Percentiles rank a stretch among this genome's conserved stretches.
These are phyloP conservation scores for Sebastes trivittatus DNA, from an alignment of 2,797 vertebrate species.

Conservation along the genomic window DNA sequence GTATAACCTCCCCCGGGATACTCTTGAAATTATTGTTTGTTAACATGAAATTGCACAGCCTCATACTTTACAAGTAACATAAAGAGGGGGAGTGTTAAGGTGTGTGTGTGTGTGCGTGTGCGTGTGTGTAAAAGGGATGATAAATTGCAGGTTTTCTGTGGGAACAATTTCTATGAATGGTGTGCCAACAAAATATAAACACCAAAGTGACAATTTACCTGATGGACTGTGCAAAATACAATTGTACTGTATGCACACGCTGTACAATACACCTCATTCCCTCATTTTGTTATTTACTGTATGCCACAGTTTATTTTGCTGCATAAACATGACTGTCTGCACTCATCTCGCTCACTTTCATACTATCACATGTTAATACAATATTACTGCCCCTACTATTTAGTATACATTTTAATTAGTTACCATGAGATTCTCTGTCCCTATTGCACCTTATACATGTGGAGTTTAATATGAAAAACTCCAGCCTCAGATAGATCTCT, in stretches of 20 bases:
- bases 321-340: neutral
- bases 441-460: neutral
- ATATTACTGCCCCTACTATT: neutral
- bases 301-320: conserved; percentile 17
- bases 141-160: conserved; percentile 41
- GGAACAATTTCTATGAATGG: conserved; percentile 18
- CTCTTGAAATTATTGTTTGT: conserved; percentile 38
- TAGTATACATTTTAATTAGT: neutral
- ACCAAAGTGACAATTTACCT: conserved; percentile 25
- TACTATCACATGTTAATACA: neutral
- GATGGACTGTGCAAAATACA: conserved; percentile 34
- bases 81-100: neutral
- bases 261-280: neutral
- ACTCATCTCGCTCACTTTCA: neutral
- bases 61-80: neutral
- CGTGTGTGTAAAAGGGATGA: conserved; percentile 20
- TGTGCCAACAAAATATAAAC: conserved; percentile 16
- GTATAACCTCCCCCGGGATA: conserved; percentile 5
- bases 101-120: neutral
- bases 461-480: neutral
- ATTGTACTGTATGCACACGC: neutral
- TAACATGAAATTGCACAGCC: conserved; percentile 19
- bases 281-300: conserved; percentile 4
- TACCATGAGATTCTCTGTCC: neutral
- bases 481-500: neutral